Conservation (phyloP, 1,140 invertebrate species). For the Trypoxylus dichotomus region DNA sequence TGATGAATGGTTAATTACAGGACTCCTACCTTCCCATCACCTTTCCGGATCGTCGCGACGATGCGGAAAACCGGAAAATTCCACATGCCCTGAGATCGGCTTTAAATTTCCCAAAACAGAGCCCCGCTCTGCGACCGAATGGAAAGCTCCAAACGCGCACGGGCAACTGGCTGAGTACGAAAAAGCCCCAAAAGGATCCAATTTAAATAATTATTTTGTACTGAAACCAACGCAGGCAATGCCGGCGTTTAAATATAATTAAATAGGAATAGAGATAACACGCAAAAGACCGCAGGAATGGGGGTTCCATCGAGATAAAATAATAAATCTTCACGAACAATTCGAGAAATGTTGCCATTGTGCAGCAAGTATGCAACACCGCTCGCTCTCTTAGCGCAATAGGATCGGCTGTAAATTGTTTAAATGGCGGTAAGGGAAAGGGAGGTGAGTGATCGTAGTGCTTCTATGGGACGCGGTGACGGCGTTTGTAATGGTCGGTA, state of each 20-base stretch:
- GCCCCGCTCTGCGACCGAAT: background rate
- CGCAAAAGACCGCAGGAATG: background rate
- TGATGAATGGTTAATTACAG: conserved; percentile 22
- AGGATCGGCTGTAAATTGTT: background rate
- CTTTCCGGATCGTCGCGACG: background rate
- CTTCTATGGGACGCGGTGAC: background rate
- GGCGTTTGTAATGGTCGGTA: conserved; percentile 21
- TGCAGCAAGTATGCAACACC: conserved; percentile 26
- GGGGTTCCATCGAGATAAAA: conserved; percentile 11
- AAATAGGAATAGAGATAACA: conserved; percentile 15
- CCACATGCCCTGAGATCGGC: background rate
- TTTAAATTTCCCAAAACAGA: conserved; percentile 1
- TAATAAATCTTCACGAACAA: conserved; percentile 28
- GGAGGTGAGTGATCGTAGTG: conserved; percentile 1
- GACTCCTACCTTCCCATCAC: background rate
- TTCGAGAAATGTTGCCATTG: conserved; percentile 28
- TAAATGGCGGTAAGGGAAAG: background rate
- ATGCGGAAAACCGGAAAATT: background rate
- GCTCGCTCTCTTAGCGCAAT: background rate
- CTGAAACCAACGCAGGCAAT: background rate
- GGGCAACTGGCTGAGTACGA: background rate
- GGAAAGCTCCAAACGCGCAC: background rate
- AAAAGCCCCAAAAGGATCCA: background rate
- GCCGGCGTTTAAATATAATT: conserved; percentile 26
- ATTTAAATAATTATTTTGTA: conserved; percentile 29